Base-by-base conservation (phyloP, 2,113 vertebrate species). In the Elephas maximus region DNA sequence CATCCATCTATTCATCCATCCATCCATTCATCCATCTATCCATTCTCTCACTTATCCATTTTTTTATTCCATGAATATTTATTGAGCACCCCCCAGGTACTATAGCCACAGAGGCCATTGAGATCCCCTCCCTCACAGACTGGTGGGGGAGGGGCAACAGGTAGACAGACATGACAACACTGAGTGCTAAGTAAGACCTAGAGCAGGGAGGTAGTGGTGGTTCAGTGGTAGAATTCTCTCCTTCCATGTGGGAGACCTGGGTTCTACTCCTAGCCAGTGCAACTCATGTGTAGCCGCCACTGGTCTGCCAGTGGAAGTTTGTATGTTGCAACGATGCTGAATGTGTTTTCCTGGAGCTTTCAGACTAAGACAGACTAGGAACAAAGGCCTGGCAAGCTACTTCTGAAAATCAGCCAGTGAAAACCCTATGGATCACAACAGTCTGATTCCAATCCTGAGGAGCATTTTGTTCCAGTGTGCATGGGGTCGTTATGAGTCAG, bases 1-100 rank as follows among this genome's bases (percentile, higher is more conserved):
- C 73, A 28, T 45, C 33, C 86, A 86, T 82, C 10, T 91, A 62
- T 71, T 26, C 45, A 24, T 20, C 17, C 15, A 20, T 8, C 65
- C 28, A 11, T 15, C 78, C 23, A 8, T 30, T 60, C 28, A 17
- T 26, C 69, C 88, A 51, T 6, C 18, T 51, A 28, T 30, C 51
- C 26, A 74, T 45, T 97, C 37, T 37, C 24, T 76, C 88, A 51
- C 14, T 30, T 51, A 28, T 30, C 51, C 26, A 74, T 45, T 97
- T 71, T 76, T 77, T 88, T 90, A 51, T 95, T 92, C 88, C 78
- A 12, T 73, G 92, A 88, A 11, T 5, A 12, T 57, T 71, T 44
- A n/a, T 4, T 41, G 84, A 62, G 60, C 33, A 41, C 80, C 86
- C 1, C 8, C 6, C 3, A 8, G 14, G 69, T 88, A 60, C 9